Evolutionary conservation across 2,113 vertebrate species (phyloP).

Genomic region (Crotophaga sulcirostris): DNA sequence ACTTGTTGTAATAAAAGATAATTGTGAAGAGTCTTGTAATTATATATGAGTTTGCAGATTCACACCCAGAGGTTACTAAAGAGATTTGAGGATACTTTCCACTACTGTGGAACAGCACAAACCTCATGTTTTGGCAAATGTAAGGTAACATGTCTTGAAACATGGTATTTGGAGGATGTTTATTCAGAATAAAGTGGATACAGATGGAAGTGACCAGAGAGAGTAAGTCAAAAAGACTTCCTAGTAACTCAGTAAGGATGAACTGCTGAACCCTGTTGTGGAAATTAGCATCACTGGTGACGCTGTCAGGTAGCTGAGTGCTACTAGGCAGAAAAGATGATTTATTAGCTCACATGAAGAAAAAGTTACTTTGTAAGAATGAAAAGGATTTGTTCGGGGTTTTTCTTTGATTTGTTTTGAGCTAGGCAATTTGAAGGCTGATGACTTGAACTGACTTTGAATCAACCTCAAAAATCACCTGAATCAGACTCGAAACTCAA

Average conservation of each 20-base stretch:
- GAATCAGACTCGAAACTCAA: not conserved
- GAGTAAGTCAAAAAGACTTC: not conserved
- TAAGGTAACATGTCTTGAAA: slow-evolving; percentile 21
- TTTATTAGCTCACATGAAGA: not conserved
- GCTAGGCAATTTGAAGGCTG: not conserved
- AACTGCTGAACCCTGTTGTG: slow-evolving; percentile 55
- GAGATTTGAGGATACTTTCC: not conserved
- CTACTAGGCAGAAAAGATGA: slow-evolving; percentile 1
- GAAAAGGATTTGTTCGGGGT: not conserved
- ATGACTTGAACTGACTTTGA: not conserved
- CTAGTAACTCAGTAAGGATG: slow-evolving; percentile 31
- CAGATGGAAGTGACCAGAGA: slow-evolving; percentile 18
- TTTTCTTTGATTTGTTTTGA: not conserved
- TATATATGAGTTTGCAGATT: not conserved
- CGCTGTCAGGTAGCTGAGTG: slow-evolving; percentile 5
- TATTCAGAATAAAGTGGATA: slow-evolving; percentile 37
- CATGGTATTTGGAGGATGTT: not conserved
- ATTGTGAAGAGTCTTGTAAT: not conserved
- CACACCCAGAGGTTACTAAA: not conserved
- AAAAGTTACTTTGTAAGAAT: not conserved
- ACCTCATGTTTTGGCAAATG: not conserved
- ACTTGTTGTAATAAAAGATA: not conserved
- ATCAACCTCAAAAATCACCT: not conserved
- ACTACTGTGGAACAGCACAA: not conserved
- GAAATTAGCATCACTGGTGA: slow-evolving; percentile 1